A percentile compares a stretch with the other conserved stretches of the same genome.
Evolutionary conservation across 2,797 vertebrate genomes (phyloP).

Genomic region (Clarias fuscus): DNA sequence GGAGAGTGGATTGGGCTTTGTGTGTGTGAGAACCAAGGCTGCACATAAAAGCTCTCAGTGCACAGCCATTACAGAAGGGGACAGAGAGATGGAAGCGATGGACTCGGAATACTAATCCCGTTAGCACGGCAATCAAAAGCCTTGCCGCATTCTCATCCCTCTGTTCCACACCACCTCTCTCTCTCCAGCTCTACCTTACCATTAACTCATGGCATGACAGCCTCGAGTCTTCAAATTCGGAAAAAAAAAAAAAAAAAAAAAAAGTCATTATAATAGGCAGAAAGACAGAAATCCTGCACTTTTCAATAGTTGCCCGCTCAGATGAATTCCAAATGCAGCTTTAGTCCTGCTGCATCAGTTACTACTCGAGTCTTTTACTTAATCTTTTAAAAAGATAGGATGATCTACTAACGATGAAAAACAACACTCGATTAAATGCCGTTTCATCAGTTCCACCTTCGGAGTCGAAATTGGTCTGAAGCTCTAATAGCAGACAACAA

Average conservation of each 20-base stretch:
- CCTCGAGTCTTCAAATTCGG: not conserved
- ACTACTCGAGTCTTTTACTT: not conserved
- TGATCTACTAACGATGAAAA: slow-evolving; percentile 2
- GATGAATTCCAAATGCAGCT: slow-evolving; percentile 17
- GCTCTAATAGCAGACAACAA: slow-evolving; percentile 1
- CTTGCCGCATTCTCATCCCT: slow-evolving; percentile 36
- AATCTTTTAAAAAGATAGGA: slow-evolving; percentile 1
- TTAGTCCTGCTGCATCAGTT: slow-evolving; percentile 6
- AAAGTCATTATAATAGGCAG: slow-evolving; percentile 16
- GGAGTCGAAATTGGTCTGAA: not conserved
- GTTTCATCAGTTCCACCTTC: slow-evolving; percentile 25
- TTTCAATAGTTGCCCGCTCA: not conserved
- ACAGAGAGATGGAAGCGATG: slow-evolving; percentile 65
- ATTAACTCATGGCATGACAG: slow-evolving; percentile 28
- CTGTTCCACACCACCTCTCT: slow-evolving; percentile 14
- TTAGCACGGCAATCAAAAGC: slow-evolving; percentile 68
- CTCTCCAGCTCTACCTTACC: slow-evolving; percentile 8
- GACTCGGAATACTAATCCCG: slow-evolving; percentile 78
- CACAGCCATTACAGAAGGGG: slow-evolving; percentile 69
- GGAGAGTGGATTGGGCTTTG: slow-evolving; percentile 52
- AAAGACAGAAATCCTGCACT: slow-evolving; percentile 7
- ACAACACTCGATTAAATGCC: slow-evolving; percentile 3
- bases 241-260: not conserved
- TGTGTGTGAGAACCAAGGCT: slow-evolving; percentile 56
- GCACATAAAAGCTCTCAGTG: slow-evolving; percentile 80